A percentile compares a stretch with the other conserved stretches of the same genome.
These are phyloP conservation scores for Polypterus bichir DNA, from an alignment of 2,113 vertebrate species.

Conservation along the genomic window DNA sequence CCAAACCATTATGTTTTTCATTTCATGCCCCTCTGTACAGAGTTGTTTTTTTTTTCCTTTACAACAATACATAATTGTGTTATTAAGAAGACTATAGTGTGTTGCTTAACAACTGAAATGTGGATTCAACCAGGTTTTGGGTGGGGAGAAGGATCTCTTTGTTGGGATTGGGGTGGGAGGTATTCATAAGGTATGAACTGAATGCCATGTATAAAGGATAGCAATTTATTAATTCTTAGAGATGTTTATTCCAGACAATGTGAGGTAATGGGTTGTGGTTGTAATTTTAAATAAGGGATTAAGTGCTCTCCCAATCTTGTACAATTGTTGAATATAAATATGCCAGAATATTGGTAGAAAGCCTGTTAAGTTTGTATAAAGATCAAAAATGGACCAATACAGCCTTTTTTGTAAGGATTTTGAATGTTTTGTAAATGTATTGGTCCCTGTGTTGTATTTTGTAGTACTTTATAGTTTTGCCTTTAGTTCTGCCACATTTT, in stretches of 20 bases:
- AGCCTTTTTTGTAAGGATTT: slow-evolving; percentile 92
- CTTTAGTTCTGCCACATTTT: slow-evolving; percentile 83
- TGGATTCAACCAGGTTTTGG: no score
- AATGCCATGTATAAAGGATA: no score
- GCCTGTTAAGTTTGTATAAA: slow-evolving; percentile 69
- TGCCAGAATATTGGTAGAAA: slow-evolving; percentile 36
- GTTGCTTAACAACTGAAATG: no score
- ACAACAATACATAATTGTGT: no score
- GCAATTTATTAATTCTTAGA: slow-evolving; percentile 3
- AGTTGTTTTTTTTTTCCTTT: slow-evolving; percentile 27
- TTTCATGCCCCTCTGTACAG: slow-evolving; percentile 36
- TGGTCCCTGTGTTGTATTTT: slow-evolving; percentile 93
- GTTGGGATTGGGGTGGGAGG: no score
- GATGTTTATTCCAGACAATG: slow-evolving; percentile 30
- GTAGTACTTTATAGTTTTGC: slow-evolving; percentile 85
- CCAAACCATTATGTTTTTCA: slow-evolving; percentile 19
- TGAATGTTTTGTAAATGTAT: slow-evolving; percentile 94
- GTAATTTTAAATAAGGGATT: slow-evolving; percentile 40
- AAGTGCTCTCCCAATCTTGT: slow-evolving; percentile 61
- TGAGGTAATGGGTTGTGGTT: slow-evolving; percentile 29
- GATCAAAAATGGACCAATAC: slow-evolving; percentile 78
- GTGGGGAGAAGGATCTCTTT: no score
- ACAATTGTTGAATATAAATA: slow-evolving; percentile 60
- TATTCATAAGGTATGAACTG: no score
- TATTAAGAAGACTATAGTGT: no score